A percentile compares a stretch with the other conserved stretches of the same genome.
Conservation (phyloP, 2,113 vertebrate genomes). For the Halichoerus grypus region DNA sequence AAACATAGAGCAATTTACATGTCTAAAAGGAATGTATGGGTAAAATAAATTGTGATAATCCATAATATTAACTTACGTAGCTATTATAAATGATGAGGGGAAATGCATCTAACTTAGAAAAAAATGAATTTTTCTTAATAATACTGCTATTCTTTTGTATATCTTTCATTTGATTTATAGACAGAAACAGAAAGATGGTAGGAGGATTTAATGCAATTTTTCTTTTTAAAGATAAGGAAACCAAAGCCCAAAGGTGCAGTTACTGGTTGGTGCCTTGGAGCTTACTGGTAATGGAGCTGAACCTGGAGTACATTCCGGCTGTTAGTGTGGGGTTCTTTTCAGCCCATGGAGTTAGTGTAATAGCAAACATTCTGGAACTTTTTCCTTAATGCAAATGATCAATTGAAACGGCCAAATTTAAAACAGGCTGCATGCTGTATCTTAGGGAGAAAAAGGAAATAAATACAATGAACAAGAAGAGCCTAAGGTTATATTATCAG, state of each 20-base stretch:
- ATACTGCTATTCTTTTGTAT: not conserved
- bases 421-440: not conserved
- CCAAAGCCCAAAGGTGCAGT: not conserved
- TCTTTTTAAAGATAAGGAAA: not conserved
- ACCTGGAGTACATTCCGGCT: not conserved
- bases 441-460: not conserved
- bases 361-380: not conserved
- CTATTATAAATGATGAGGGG: not conserved
- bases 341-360: not conserved
- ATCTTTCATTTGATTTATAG: not conserved
- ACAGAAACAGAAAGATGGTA: not conserved
- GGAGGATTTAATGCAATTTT: not conserved
- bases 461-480: not conserved
- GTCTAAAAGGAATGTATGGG: not conserved
- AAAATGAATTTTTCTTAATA: not conserved
- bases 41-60: not conserved
- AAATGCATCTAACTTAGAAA: not conserved
- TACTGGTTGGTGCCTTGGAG: fast-evolving
- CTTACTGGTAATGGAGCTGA: not conserved
- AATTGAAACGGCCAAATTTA: not conserved
- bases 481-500: not conserved
- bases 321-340: not conserved
- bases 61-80: not conserved
- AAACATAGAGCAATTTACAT: not conserved
- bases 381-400: not conserved